A percentile compares a stretch with the other conserved stretches of the same genome.
These are phyloP conservation scores for Drosophila borealis DNA, from an alignment of 2,888 invertebrate species.

Conservation along the genomic window DNA sequence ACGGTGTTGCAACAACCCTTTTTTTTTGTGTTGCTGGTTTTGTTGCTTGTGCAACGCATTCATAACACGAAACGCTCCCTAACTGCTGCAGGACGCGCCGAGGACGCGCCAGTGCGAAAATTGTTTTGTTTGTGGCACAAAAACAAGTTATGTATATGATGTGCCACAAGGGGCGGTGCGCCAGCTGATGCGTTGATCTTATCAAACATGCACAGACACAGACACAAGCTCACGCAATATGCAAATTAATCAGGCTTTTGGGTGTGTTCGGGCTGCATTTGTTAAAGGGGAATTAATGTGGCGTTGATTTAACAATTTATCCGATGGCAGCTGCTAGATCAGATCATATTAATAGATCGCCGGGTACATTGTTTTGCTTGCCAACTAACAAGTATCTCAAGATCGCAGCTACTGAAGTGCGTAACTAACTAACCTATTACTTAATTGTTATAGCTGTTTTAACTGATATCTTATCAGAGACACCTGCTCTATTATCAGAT, in stretches of 20 bases:
- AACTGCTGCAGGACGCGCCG: constrained; percentile 15
- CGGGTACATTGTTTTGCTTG: background rate
- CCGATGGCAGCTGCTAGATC: constrained; percentile 55
- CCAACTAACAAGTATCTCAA: constrained; percentile 11
- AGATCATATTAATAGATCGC: constrained; percentile 17
- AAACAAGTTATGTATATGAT: constrained; percentile 63
- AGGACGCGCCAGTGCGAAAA: constrained; percentile 69
- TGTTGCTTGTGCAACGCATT: constrained; percentile 38
- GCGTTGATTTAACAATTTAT: constrained; percentile 49
- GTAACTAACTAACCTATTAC: constrained; percentile 11
- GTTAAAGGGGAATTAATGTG: constrained; percentile 24
- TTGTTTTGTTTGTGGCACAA: constrained; percentile 68
- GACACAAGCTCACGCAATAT: constrained; percentile 56
- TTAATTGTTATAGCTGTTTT: constrained; percentile 17
- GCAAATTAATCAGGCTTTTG: constrained; percentile 71
- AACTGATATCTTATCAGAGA: constrained; percentile 46
- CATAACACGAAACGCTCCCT: constrained; percentile 44
- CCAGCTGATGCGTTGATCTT: constrained; percentile 73
- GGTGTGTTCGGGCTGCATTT: constrained; percentile 27
- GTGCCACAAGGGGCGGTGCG: constrained; percentile 13
- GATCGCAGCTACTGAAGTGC: constrained; percentile 1
- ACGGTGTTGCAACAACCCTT: constrained; percentile 64
- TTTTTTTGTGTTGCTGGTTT: constrained; percentile 6
- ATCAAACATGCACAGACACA: constrained; percentile 44
- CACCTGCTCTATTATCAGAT: constrained; percentile 42